Evolutionary conservation across 1,140 invertebrate species (phyloP), one percentile per base, ranked within the genome.

Genomic region (Pseudomyrmex cubaensis): DNA sequence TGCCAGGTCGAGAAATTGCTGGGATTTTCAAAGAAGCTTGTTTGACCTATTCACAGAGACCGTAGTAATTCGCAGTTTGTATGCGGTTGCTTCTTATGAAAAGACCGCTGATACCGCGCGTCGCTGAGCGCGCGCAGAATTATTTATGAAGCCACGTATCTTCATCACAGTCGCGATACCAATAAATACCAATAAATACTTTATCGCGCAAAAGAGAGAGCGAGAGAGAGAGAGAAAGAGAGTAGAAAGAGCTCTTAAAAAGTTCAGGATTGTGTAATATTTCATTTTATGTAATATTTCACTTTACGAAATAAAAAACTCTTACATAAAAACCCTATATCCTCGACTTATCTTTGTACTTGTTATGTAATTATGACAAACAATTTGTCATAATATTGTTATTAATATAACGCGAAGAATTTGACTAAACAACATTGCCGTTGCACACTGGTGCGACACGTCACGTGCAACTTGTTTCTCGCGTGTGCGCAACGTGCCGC

Each of bases 21-120:
- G 44, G 54, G 10, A 70, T 48, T 76, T 76, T 77, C 62, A 77
- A 63, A 48, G 54, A 80, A 80, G 66, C 76, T 80, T 50, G 54
- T 70, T 70, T 70, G 64, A 80, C 35, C 20, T 12, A 78, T 78
- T 78, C 63, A 78, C 17, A 10, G 25, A 15, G 73, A 54, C 22
- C 48, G 61, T 17, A 22, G 63, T 66, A 56, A 76, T 76, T 76
- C 46, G 25, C 61, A 13, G n/a, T 22, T 66, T 48, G 74, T 66
- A 35, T 61, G 46, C 46, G 57, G 22, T 48, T 15, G 15, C 8
- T 52, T 56, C 48, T 76, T 76, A 61, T 76, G 74, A 76, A 76
- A 54, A 13, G 61, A 64, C 25, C 48, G 25, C 12, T 76, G 61
- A 76, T 54, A 76, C n/a, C 35, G 20, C 20, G 57, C 17, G 17